Evolutionary conservation across 2,888 invertebrate species (phyloP).

Genomic region (Hartigia nigra): DNA sequence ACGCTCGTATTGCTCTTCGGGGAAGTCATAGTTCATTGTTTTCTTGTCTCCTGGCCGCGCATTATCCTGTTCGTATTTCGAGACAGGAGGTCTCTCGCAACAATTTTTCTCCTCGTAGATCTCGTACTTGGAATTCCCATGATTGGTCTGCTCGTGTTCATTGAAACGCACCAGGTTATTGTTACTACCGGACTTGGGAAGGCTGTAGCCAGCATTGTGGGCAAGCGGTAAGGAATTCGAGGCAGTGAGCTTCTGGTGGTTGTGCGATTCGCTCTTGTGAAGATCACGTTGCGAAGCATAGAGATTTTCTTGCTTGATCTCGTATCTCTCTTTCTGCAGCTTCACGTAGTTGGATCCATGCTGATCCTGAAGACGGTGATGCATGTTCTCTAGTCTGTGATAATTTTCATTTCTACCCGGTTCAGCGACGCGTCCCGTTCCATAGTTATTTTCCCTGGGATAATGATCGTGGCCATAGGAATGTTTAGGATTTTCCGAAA

Average conservation of each 20-base stretch:
- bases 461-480: slow-evolving; percentile 52
- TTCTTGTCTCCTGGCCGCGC: slow-evolving; percentile 38
- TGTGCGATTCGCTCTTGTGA: slow-evolving; percentile 24
- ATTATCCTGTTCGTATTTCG: slow-evolving; percentile 42
- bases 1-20: slow-evolving; percentile 50
- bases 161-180: slow-evolving; percentile 54
- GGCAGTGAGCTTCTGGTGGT: slow-evolving; percentile 61
- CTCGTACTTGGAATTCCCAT: slow-evolving; percentile 52
- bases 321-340: slow-evolving; percentile 60
- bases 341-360: slow-evolving; percentile 54
- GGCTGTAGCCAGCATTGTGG: slow-evolving; percentile 54
- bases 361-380: slow-evolving; percentile 54
- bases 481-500: slow-evolving; percentile 49
- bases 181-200: slow-evolving; percentile 55
- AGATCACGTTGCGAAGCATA: slow-evolving; percentile 6
- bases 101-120: slow-evolving; percentile 46
- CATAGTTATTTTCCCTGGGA: slow-evolving; percentile 57
- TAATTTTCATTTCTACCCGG: slow-evolving; percentile 55
- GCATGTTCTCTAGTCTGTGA: slow-evolving; percentile 62
- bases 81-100: background rate
- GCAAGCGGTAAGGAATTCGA: slow-evolving; percentile 62
- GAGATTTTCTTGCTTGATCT: slow-evolving; percentile 54
- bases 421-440: slow-evolving; percentile 57
- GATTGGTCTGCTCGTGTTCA: slow-evolving; percentile 53
- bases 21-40: slow-evolving; percentile 46